These are phyloP conservation scores for Acanthurus leucopareius DNA, from an alignment of 2,797 vertebrate species.

Conservation along the genomic window DNA sequence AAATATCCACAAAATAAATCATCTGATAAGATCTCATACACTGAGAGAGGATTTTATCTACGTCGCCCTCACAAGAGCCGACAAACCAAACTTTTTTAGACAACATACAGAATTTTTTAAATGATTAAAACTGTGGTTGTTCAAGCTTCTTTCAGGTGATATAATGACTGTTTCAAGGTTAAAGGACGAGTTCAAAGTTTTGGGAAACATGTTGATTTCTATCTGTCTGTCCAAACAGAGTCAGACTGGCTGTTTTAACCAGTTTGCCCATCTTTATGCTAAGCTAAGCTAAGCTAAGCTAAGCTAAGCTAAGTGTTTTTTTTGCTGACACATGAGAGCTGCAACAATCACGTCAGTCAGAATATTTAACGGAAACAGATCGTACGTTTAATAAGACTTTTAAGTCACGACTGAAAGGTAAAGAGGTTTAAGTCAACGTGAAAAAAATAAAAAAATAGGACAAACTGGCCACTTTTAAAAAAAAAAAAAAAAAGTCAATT, in stretches of 20 bases:
- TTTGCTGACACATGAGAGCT: too few species aligned
- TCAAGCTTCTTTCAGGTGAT: background rate
- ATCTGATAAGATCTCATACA: background rate
- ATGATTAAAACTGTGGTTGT: background rate
- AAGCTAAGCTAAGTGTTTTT: background rate
- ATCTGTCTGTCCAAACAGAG: background rate
- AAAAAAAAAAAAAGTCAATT: background rate
- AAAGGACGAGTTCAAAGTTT: background rate
- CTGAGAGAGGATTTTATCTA: background rate
- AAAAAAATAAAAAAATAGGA: background rate
- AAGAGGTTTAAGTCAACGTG: background rate
- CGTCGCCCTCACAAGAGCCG: too few species aligned
- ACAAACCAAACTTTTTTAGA: background rate
- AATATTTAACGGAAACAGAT: background rate
- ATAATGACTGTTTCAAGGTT: background rate
- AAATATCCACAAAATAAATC: background rate
- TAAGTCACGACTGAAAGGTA: background rate
- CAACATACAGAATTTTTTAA: background rate
- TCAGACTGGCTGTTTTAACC: background rate
- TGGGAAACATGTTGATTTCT: background rate
- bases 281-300: slow-evolving; percentile 24
- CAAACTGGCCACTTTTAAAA: background rate
- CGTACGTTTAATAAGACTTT: too few species aligned
- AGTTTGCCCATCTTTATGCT: background rate
- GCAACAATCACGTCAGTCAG: too few species aligned